These are phyloP conservation scores for Amiota mariae DNA, from an alignment of 2,888 invertebrate genomes.

Conservation along the genomic window DNA sequence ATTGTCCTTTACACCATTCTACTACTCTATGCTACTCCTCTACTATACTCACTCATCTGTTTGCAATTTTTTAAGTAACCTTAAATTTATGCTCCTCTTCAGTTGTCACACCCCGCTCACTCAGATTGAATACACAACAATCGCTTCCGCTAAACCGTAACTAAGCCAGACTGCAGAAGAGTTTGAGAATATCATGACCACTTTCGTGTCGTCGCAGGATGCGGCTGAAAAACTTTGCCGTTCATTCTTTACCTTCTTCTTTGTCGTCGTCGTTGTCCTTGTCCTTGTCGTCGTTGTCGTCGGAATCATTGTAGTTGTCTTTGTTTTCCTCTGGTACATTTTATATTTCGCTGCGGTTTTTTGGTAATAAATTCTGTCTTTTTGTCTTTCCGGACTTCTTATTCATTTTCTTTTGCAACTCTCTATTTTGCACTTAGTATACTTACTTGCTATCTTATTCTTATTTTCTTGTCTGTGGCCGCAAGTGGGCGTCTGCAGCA, in stretches of 20 bases:
- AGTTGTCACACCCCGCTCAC: neutral
- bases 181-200: conserved; percentile 44
- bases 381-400: conserved; percentile 24
- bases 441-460: conserved; percentile 25
- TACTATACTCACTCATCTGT: neutral
- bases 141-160: conserved; percentile 42
- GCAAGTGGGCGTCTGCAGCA: conserved; percentile 38
- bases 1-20: conserved; percentile 20
- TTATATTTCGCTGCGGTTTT: conserved; percentile 66
- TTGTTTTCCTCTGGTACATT: neutral
- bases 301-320: no score
- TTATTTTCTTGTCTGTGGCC: conserved; percentile 51
- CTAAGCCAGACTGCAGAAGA: conserved; percentile 33
- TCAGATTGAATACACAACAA: conserved; percentile 4
- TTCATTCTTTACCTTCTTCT: conserved; percentile 39
- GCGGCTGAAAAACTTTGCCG: conserved; percentile 5
- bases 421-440: neutral
- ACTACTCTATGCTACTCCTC: neutral
- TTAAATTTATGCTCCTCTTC: conserved; percentile 9
- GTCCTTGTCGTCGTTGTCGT: no score
- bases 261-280: conserved; percentile 38
- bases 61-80: conserved; percentile 20
- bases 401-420: conserved; percentile 2
- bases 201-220: conserved; percentile 33
- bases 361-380: conserved; percentile 62